Conservation (phyloP, 1,140 invertebrate genomes). For the Drosophila kepulauana region DNA sequence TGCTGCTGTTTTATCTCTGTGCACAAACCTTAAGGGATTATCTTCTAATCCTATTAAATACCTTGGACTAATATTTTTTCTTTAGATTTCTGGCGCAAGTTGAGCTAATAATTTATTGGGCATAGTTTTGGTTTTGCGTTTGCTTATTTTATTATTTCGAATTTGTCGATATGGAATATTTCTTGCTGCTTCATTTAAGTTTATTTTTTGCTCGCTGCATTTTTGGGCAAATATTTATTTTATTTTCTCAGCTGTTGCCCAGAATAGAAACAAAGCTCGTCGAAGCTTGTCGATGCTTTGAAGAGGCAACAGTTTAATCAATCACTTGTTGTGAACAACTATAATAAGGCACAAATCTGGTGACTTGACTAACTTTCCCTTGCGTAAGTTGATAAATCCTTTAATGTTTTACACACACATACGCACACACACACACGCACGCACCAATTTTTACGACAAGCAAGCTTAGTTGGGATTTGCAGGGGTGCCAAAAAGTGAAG, state of each 20-base stretch:
- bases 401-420: constrained; percentile 57
- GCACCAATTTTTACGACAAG: constrained; percentile 36
- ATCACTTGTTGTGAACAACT: constrained; percentile 54
- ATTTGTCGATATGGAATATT: too few species aligned
- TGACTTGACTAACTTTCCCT: constrained; percentile 54
- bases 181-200: too few species aligned
- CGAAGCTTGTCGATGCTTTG: not conserved
- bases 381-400: constrained; percentile 79
- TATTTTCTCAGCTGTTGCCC: not conserved
- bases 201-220: not conserved
- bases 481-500: not conserved
- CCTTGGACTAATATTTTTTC: too few species aligned
- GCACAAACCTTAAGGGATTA: not conserved
- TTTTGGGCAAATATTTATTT: not conserved
- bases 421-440: constrained; percentile 13
- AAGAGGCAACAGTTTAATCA: constrained; percentile 65
- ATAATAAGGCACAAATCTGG: constrained; percentile 58
- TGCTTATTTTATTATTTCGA: too few species aligned
- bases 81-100: too few species aligned
- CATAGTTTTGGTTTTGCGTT: too few species aligned
- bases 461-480: constrained; percentile 24
- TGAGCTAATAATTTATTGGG: too few species aligned
- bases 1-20: not conserved
- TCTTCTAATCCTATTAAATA: not conserved
- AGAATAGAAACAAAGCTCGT: not conserved